phyloP scores from a whole-genome alignment of 2,797 vertebrate genomes.

The Etheostoma nigrum region DNA sequence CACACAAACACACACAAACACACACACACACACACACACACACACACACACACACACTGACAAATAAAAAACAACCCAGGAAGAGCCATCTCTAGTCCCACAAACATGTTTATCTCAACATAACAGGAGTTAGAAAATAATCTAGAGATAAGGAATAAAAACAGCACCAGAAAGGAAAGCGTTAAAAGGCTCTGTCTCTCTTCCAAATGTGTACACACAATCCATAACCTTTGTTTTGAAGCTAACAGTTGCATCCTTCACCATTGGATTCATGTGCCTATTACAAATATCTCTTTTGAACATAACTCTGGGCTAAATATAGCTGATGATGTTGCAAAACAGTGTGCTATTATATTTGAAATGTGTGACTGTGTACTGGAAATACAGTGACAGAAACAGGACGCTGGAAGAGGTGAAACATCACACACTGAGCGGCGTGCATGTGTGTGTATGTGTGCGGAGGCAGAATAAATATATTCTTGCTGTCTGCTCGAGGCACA shows the following conservation, averaged over 20 bases:
- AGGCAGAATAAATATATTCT: not conserved
- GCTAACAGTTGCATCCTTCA: not conserved
- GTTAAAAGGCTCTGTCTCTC: not conserved
- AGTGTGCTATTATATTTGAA: not conserved
- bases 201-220: not conserved
- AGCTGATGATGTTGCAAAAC: conserved; percentile 29
- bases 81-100: not conserved
- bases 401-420: conserved; percentile 25
- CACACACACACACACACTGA: too few species aligned
- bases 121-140: not conserved
- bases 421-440: not conserved
- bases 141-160: not conserved
- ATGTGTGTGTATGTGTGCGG: not conserved
- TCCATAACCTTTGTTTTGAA: too few species aligned
- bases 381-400: conserved; percentile 13
- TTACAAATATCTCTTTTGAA: not conserved
- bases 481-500: not conserved
- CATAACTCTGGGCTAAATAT: conserved; percentile 23
- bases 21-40: not conserved
- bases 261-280: not conserved
- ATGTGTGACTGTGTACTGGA: conserved; percentile 17
- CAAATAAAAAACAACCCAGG: not conserved
- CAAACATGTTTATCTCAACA: not conserved
- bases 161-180: not conserved
- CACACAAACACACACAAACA: too few species aligned